Conservation (phyloP, 2,113 vertebrate species). For the Pithys albifrons region DNA sequence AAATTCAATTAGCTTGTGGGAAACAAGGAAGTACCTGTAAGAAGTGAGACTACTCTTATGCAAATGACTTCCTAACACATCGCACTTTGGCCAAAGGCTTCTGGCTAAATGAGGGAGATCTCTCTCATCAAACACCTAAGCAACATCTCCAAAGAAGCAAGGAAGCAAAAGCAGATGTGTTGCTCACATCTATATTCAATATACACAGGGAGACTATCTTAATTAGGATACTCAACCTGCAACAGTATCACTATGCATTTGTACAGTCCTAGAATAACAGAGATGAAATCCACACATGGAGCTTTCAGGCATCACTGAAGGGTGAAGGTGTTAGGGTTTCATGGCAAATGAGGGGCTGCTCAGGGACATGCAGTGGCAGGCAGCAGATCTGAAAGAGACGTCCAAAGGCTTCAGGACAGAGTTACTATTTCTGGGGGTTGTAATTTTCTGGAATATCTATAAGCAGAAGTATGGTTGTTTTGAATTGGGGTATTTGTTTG, state of each 20-base stretch:
- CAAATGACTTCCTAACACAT: background rate
- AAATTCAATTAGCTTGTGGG: background rate
- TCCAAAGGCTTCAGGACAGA: background rate
- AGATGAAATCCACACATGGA: background rate
- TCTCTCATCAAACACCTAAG: background rate
- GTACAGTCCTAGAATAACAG: background rate
- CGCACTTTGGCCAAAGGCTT: background rate
- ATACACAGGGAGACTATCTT: background rate
- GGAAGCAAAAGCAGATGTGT: background rate
- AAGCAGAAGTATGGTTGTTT: background rate
- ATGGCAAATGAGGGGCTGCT: background rate
- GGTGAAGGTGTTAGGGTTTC: background rate
- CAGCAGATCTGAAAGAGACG: background rate
- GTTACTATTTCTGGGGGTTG: background rate
- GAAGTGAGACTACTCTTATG: background rate
- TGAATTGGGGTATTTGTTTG: accelerated
- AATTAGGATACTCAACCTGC: background rate
- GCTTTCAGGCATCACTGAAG: background rate
- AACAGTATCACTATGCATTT: background rate
- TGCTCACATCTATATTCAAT: background rate
- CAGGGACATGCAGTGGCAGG: background rate
- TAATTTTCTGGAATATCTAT: background rate
- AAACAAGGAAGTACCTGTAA: background rate
- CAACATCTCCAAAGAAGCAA: background rate
- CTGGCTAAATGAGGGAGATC: background rate